phyloP scores from a whole-genome alignment of 1,140 invertebrate genomes.

The Delia radicum region DNA sequence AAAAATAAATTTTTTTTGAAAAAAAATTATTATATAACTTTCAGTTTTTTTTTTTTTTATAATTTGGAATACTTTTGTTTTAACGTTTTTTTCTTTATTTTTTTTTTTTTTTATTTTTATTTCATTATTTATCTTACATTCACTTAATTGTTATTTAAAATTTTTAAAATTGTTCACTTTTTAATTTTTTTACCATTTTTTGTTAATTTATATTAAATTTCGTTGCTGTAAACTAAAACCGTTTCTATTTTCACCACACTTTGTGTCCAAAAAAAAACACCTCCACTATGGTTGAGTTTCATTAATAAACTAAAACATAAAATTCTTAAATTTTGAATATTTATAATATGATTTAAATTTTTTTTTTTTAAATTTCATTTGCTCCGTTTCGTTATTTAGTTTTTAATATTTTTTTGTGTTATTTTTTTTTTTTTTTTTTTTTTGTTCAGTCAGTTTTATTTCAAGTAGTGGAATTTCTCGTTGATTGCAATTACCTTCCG shows the following conservation, averaged over 20 bases:
- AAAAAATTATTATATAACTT: conserved; percentile 1
- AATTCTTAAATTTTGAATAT: conserved; percentile 29
- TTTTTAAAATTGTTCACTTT: not conserved
- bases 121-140: no score
- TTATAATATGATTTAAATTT: conserved; percentile 25
- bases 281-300: conserved; percentile 27
- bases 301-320: conserved; percentile 30
- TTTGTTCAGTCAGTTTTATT: not conserved
- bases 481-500: not conserved
- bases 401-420: conserved; percentile 6
- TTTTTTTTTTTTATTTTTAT: not conserved
- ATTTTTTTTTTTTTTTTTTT: not conserved
- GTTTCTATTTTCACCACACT: conserved; percentile 5
- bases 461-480: not conserved
- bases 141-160: conserved; percentile 3
- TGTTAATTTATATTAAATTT: not conserved
- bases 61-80: not conserved
- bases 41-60: not conserved
- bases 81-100: no score
- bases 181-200: conserved; percentile 5
- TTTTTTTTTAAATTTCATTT: no score
- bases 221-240: not conserved
- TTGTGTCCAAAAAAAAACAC: not conserved
- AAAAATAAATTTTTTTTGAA: not conserved
- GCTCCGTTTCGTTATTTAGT: no score